Conservation (phyloP, 2,888 invertebrate species). For the Isotomurus palustris region DNA sequence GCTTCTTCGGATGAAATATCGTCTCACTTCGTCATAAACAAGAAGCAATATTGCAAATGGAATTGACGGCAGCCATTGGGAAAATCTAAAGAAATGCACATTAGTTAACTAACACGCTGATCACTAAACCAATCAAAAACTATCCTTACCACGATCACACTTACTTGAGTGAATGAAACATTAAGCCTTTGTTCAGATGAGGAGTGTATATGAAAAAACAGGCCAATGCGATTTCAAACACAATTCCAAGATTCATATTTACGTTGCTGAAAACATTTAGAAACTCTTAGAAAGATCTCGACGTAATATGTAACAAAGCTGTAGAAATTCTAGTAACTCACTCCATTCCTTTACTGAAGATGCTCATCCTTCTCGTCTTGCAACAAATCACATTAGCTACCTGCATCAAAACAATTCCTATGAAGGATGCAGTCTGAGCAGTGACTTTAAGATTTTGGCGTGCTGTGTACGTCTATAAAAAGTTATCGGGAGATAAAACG, state of each 20-base stretch:
- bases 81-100: constrained; percentile 48
- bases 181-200: constrained; percentile 19
- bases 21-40: constrained; percentile 55
- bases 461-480: constrained; percentile 24
- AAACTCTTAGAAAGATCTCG: not conserved
- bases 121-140: not conserved
- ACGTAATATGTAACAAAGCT: not conserved
- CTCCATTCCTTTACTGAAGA: constrained; percentile 49
- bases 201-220: constrained; percentile 44
- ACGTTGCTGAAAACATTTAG: constrained; percentile 31
- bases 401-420: constrained; percentile 44
- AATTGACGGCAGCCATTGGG: constrained; percentile 57
- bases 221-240: constrained; percentile 35
- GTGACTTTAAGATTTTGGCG: constrained; percentile 30
- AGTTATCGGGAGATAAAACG: not conserved
- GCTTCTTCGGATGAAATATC: constrained; percentile 30
- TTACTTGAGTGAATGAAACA: constrained; percentile 30
- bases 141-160: constrained; percentile 46
- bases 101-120: not conserved
- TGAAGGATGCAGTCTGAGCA: constrained; percentile 43
- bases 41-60: constrained; percentile 57
- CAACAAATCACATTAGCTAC: constrained; percentile 44
- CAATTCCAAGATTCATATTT: constrained; percentile 43
- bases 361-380: constrained; percentile 42
- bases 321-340: constrained; percentile 11